Evolutionary conservation across 2,113 vertebrate genomes (phyloP).

Genomic region (Okapia johnstoni): DNA sequence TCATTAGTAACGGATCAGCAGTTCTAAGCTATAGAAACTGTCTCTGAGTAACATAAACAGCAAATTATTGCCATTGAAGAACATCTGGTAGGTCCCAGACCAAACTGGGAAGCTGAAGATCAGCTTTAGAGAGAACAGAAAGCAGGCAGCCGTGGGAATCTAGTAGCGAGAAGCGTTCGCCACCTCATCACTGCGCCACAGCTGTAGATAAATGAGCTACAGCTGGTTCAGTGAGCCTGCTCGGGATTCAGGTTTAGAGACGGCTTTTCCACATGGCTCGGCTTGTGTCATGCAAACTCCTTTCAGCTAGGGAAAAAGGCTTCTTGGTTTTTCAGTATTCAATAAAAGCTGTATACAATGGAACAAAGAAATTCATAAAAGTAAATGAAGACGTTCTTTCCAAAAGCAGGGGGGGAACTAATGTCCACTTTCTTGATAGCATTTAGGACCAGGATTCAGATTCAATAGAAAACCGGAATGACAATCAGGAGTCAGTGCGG

Average conservation of each 20-base stretch:
- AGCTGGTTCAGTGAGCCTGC: neutral
- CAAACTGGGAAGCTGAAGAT: neutral
- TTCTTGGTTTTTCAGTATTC: neutral
- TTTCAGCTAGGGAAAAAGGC: neutral
- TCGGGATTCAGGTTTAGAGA: neutral
- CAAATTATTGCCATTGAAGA: neutral
- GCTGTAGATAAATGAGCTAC: neutral
- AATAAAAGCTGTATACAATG: neutral
- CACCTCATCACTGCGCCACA: neutral
- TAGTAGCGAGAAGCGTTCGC: neutral
- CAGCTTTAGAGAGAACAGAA: neutral
- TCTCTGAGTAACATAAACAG: neutral
- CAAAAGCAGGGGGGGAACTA: neutral
- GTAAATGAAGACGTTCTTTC: neutral
- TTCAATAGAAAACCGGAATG: neutral
- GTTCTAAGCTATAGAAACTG: neutral
- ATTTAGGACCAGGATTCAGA: neutral
- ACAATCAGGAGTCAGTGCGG: neutral
- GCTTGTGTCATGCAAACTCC: neutral
- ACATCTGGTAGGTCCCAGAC: neutral
- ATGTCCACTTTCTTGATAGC: neutral
- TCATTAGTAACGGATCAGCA: neutral
- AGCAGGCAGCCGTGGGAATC: neutral
- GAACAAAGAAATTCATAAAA: neutral
- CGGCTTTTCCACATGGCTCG: neutral